Evolutionary conservation across 2,113 vertebrate species (phyloP).

Genomic region (Odontesthes bonariensis): DNA sequence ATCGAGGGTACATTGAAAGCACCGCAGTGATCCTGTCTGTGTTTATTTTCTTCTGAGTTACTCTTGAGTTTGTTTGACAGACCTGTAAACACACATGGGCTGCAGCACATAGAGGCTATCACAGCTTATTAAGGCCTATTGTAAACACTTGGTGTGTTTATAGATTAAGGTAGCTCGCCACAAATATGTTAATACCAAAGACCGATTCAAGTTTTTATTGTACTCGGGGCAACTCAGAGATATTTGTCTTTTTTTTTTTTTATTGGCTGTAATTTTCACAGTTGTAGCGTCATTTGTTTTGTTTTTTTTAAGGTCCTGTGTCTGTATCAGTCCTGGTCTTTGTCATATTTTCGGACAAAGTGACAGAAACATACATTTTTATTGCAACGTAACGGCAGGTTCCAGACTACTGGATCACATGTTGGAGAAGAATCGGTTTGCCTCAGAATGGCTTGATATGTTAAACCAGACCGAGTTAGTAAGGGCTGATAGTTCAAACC

Average conservation of each 20-base stretch:
- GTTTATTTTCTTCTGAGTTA: slow-evolving; percentile 48
- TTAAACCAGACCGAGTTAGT: slow-evolving; percentile 27
- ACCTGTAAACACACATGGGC: slow-evolving; percentile 31
- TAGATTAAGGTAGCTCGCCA: neutral
- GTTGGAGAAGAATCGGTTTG: slow-evolving; percentile 6
- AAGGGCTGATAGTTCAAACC: slow-evolving; percentile 44
- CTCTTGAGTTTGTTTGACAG: slow-evolving; percentile 53
- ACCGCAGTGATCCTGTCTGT: slow-evolving; percentile 8
- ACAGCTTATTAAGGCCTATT: slow-evolving; percentile 24
- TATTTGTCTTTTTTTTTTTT: slow-evolving; percentile 12
- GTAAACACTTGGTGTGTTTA: slow-evolving; percentile 38
- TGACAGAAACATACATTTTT: slow-evolving; percentile 53
- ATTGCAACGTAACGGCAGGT: slow-evolving; percentile 57
- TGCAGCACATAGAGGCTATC: neutral
- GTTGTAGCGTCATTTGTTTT: no score
- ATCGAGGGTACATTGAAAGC: slow-evolving; percentile 16
- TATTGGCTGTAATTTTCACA: neutral
- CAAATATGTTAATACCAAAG: slow-evolving; percentile 1
- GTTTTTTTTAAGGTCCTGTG: neutral
- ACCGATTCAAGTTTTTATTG: neutral
- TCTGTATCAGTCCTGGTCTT: neutral
- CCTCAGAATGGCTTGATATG: slow-evolving; percentile 12
- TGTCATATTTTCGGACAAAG: slow-evolving; percentile 1
- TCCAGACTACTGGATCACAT: slow-evolving; percentile 31
- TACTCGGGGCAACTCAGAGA: neutral